Evolutionary conservation across 2,797 vertebrate species (phyloP).

Genomic region (Xiphorhynchus erythropygius): DNA sequence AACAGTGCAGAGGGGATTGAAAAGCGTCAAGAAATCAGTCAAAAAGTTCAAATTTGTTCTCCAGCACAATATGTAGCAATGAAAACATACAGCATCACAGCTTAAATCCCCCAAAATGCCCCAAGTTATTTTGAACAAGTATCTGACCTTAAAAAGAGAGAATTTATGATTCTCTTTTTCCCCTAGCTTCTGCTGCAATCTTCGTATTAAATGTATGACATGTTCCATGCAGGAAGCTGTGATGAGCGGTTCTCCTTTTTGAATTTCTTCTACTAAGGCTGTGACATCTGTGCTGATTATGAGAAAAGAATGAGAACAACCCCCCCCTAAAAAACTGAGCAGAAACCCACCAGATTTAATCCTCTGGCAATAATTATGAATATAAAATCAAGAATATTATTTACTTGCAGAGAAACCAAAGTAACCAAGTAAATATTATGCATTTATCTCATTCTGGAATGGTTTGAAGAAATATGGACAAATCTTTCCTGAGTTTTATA

Average conservation of each 20-base stretch:
- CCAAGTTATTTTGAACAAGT: not conserved
- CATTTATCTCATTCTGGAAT: not conserved
- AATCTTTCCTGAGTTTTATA: not conserved
- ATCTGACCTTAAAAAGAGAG: constrained; percentile 88
- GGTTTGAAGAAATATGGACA: not conserved
- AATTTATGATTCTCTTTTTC: constrained; percentile 85
- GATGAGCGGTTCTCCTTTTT: constrained; percentile 85
- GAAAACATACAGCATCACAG: not conserved
- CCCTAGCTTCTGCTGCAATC: constrained; percentile 87
- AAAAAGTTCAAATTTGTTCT: not conserved
- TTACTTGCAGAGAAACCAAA: not conserved
- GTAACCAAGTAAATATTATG: not conserved
- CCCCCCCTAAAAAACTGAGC: not conserved
- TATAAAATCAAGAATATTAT: not conserved
- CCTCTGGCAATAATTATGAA: not conserved
- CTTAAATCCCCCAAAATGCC: not conserved
- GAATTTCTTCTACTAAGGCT: constrained; percentile 85
- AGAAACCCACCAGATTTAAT: not conserved
- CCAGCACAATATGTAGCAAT: not conserved
- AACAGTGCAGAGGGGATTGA: not conserved
- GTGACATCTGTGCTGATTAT: constrained; percentile 82
- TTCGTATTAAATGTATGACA: constrained; percentile 82
- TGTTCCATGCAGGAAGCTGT: constrained; percentile 82
- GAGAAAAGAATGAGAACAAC: not conserved
- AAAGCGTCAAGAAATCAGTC: not conserved